Evolutionary conservation across 2,888 invertebrate genomes (phyloP).

Genomic region (Ormyrus pomaceus): DNA sequence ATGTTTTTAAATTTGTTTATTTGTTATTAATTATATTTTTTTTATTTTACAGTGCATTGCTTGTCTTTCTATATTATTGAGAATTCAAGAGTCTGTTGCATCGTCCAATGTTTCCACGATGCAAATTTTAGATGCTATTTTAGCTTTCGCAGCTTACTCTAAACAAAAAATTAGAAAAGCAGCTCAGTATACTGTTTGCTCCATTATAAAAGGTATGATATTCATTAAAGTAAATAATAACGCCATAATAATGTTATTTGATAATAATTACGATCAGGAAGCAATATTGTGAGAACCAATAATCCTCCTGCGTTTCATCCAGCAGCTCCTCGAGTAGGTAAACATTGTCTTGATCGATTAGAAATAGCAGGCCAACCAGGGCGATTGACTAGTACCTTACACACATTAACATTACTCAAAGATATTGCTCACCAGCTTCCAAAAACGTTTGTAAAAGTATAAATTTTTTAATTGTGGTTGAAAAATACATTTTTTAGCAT

Average conservation of each 20-base stretch:
- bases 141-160: constrained; percentile 87
- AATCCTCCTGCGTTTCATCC: constrained; percentile 75
- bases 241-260: neutral
- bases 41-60: constrained; percentile 77
- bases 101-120: constrained; percentile 86
- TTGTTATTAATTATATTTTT: constrained; percentile 23
- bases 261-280: constrained; percentile 61
- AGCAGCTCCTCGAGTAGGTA: constrained; percentile 78
- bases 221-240: constrained; percentile 3
- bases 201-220: constrained; percentile 82
- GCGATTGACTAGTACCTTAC: constrained; percentile 81
- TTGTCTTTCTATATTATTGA: constrained; percentile 85
- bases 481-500: neutral
- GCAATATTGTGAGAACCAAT: constrained; percentile 68
- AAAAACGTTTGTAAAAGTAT: constrained; percentile 85
- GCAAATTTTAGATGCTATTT: constrained; percentile 84
- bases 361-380: constrained; percentile 80
- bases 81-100: constrained; percentile 85
- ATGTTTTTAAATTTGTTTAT: constrained; percentile 5
- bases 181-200: constrained; percentile 88
- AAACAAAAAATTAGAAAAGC: constrained; percentile 94
- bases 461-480: neutral
- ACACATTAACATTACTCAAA: constrained; percentile 86
- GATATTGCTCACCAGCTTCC: constrained; percentile 85
- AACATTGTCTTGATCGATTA: constrained; percentile 86